Conservation (phyloP, 2,113 vertebrate species). For the Heterotilapia buettikoferi region DNA sequence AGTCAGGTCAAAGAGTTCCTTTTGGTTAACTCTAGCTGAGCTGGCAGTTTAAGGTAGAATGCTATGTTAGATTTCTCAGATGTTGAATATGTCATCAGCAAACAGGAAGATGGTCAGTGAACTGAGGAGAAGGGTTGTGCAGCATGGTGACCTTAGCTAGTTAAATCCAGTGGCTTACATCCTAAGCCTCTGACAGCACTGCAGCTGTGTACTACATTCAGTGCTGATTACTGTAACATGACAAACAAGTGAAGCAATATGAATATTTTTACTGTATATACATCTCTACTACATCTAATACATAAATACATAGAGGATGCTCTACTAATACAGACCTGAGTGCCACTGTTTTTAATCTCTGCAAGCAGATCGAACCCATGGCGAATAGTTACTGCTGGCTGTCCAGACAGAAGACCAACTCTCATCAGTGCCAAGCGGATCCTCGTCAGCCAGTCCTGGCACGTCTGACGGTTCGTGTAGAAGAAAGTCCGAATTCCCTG, state of each 20-base stretch:
- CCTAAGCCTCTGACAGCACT: background rate
- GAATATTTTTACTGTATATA: background rate
- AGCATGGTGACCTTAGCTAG: background rate
- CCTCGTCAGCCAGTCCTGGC: constrained; percentile 95
- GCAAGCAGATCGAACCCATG: constrained; percentile 94
- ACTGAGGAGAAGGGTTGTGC: background rate
- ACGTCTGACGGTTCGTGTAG: constrained; percentile 96
- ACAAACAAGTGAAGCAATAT: background rate
- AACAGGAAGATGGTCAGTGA: background rate
- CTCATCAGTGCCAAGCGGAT: constrained; percentile 96
- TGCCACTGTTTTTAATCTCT: constrained; percentile 88
- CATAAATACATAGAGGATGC: background rate
- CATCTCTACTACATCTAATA: background rate
- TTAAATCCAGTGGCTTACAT: background rate
- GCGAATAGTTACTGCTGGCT: constrained; percentile 93
- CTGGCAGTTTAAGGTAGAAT: background rate
- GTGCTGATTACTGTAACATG: accelerated
- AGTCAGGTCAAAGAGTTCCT: background rate
- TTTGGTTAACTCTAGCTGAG: background rate
- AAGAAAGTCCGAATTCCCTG: constrained; percentile 97
- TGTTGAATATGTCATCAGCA: background rate
- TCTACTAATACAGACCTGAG: constrained; percentile 67
- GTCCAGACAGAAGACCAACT: constrained; percentile 92
- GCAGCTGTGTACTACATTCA: background rate
- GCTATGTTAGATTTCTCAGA: background rate